These are phyloP conservation scores for Eulemur macaco DNA, from an alignment of 2,113 vertebrate species.

Conservation along the genomic window DNA sequence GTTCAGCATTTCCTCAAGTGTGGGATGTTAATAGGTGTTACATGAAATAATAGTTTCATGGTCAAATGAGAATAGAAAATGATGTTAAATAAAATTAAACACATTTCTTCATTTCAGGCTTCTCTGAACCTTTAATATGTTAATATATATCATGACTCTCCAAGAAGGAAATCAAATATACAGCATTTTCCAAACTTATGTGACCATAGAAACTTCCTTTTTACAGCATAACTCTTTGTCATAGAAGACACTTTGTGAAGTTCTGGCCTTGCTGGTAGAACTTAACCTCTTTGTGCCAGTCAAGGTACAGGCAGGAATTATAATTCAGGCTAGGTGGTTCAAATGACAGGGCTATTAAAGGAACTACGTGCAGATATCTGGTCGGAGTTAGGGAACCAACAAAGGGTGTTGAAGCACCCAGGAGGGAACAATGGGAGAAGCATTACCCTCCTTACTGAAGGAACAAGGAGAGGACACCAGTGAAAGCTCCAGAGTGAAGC, in stretches of 20 bases:
- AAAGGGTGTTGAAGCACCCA: neutral
- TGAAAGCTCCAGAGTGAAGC: neutral
- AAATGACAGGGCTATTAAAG: neutral
- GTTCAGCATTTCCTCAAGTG: constrained; percentile 79
- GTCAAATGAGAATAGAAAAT: constrained; percentile 75
- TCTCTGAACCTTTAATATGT: constrained; percentile 74
- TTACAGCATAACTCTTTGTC: neutral
- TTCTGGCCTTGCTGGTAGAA: neutral
- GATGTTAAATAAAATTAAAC: constrained; percentile 78
- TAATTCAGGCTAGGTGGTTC: neutral
- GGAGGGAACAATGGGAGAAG: neutral
- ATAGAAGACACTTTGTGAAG: constrained; percentile 10
- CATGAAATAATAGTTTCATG: constrained; percentile 78
- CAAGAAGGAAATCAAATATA: constrained; percentile 57
- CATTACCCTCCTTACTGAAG: too few relatives aligned
- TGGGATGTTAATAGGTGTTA: constrained; percentile 79
- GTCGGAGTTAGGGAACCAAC: neutral
- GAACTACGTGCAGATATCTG: neutral
- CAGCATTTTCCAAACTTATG: constrained; percentile 48
- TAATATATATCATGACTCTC: constrained; percentile 65
- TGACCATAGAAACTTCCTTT: constrained; percentile 51
- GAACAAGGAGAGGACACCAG: neutral
- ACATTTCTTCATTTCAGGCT: constrained; percentile 76
- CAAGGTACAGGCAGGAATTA: neutral
- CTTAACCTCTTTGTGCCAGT: neutral